Conservation (phyloP, 2,888 invertebrate species). For the Charanyca ferruginea region DNA sequence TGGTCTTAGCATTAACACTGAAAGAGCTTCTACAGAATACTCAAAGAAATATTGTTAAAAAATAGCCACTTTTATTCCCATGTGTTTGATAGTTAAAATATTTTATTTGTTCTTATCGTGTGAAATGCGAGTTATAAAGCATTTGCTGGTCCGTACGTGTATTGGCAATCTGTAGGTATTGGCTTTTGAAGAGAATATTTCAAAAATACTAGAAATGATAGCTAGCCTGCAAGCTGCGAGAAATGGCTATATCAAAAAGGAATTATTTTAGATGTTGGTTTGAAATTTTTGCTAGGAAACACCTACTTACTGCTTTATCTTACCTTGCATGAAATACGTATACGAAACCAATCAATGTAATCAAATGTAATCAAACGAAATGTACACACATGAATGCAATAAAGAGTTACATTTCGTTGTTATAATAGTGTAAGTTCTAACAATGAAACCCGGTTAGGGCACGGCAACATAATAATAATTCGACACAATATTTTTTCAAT, state of each 20-base stretch:
- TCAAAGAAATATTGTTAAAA: slow-evolving; percentile 8
- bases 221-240: slow-evolving; percentile 23
- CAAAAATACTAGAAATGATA: slow-evolving; percentile 41
- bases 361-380: too few species aligned
- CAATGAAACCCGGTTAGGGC: too few species aligned
- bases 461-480: too few species aligned
- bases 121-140: slow-evolving; percentile 39
- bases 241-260: slow-evolving; percentile 7
- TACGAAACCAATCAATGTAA: not conserved
- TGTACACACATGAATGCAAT: too few species aligned
- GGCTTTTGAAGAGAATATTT: slow-evolving; percentile 38
- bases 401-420: too few species aligned
- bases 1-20: slow-evolving; percentile 1
- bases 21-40: not conserved
- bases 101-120: slow-evolving; percentile 33
- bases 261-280: slow-evolving; percentile 12
- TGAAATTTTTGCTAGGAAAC: not conserved
- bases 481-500: too few species aligned
- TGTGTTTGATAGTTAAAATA: slow-evolving; percentile 16
- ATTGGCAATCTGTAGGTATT: slow-evolving; percentile 49
- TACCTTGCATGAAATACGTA: not conserved
- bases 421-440: too few species aligned
- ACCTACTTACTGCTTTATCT: not conserved
- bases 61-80: not conserved
- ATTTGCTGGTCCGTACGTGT: slow-evolving; percentile 26